A percentile compares a stretch with the other conserved stretches of the same genome.
Evolutionary conservation across 2,888 invertebrate species (phyloP).

Genomic region (Noctua comes): DNA sequence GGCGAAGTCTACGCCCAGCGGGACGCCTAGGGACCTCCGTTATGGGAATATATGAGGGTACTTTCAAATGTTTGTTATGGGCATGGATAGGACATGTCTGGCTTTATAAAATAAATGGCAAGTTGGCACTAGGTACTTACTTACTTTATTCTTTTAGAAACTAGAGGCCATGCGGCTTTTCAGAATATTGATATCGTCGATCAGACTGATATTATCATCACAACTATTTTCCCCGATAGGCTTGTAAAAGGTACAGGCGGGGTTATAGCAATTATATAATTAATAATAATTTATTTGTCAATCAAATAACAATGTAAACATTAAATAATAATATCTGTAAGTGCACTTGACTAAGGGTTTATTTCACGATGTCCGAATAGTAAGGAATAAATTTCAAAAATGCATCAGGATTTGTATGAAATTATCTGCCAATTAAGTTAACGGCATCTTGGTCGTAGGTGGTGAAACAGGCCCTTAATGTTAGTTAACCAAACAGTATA

Average conservation of each 20-base stretch:
- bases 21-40: background rate
- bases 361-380: too few relatives aligned
- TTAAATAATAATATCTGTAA: background rate
- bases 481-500: background rate
- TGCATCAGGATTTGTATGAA: too few relatives aligned
- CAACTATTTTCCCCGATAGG: background rate
- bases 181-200: background rate
- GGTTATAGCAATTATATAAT: background rate
- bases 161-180: background rate
- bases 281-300: background rate
- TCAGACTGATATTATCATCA: background rate
- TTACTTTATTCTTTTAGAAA: background rate
- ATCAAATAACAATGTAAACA: background rate
- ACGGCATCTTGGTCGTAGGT: too few relatives aligned
- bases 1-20: background rate
- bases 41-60: conserved; percentile 31
- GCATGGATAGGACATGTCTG: background rate
- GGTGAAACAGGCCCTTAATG: background rate
- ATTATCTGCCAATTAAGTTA: too few relatives aligned
- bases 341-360: background rate
- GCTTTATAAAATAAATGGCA: conserved; percentile 9
- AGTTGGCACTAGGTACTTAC: background rate
- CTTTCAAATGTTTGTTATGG: conserved; percentile 29
- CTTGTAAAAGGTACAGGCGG: background rate
- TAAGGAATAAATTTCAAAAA: too few relatives aligned